Evolutionary conservation across 2,113 vertebrate species (phyloP), one percentile per base, ranked within the genome.

Genomic region (Cranoglanis bouderius): DNA sequence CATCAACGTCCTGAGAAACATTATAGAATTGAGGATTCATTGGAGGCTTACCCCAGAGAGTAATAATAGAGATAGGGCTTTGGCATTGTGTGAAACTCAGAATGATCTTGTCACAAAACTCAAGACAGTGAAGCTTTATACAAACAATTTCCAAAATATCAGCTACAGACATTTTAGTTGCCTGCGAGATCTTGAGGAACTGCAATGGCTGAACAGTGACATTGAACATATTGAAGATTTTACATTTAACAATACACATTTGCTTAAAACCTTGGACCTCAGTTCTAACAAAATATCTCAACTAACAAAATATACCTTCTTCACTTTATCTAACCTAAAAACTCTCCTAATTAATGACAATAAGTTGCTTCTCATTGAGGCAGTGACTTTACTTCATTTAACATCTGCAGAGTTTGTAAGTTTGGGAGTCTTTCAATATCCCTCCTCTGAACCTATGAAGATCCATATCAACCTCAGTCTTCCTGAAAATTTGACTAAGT

Each of bases 11-110:
- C 38, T 86, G 53, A 86, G 3, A 32, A 86, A 86, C 38, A 72
- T 86, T 18, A 32, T 0, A 59, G 6, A 0, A 6, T 21, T 86
- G 14, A 19, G 0, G 12, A 12, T 75, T 14, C 0, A 8, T 8
- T 75, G 72, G 70, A 1, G 0, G 32, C 3, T 86, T 24, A 38
- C 0, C 1, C 13, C 12, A 43, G 35, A 75, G 29, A 59, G 55
- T 61, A 29, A 18, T 1, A 9, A n/a, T 4, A 59, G 8, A 46
- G 35, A n/a, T n/a, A 38, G 32, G n/a, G 77, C 32, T 82, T 29
- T 72, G 80, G 77, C 46, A 35, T 55, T 89, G n/a, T 89, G 88
- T 78, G 74, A 89, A 85, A 83, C 35, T 57, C 88, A 78, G 72
- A 57, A 18, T 18, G n/a, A 43, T 38, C 18, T 40, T 21, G 55